Percentiles rank a stretch among this genome's conserved stretches.
These are phyloP conservation scores for Alfaro cultratus DNA, from an alignment of 2,797 vertebrate genomes.

Conservation along the genomic window DNA sequence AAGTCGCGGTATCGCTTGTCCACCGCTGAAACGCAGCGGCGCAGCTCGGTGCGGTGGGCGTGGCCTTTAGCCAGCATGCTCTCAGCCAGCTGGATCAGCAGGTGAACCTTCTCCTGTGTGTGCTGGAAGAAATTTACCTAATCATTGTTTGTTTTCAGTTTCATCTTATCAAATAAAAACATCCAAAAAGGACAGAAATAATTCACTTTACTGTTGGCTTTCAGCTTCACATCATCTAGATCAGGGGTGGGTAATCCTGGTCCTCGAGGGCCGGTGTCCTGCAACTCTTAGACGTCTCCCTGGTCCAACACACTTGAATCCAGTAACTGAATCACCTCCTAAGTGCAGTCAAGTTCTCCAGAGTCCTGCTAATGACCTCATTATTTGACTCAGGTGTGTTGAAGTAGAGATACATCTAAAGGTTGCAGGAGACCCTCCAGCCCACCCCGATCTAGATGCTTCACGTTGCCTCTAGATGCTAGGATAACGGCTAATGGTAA, in stretches of 20 bases:
- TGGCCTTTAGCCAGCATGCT: conserved; percentile 98
- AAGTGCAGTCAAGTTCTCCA: too few species aligned
- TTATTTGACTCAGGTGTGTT: too few species aligned
- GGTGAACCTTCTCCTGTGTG: conserved; percentile 97
- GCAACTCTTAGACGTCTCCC: too few species aligned
- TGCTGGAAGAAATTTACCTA: conserved; percentile 79
- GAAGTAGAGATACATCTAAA: too few species aligned
- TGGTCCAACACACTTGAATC: too few species aligned
- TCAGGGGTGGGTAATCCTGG: too few species aligned
- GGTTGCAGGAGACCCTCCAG: too few species aligned
- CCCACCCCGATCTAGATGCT: neutral
- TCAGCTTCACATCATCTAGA: neutral
- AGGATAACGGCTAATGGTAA: neutral
- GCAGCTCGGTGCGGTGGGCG: conserved; percentile 91
- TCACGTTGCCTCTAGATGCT: neutral
- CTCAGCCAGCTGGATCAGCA: conserved; percentile 95
- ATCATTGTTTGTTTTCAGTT: neutral
- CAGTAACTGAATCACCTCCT: too few species aligned
- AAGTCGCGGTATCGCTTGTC: conserved; percentile 97
- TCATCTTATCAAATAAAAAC: neutral
- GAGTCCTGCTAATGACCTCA: too few species aligned
- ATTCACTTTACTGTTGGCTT: neutral
- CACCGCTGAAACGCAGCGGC: conserved; percentile 93
- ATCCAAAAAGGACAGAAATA: neutral
- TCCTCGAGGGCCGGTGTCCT: too few species aligned